Conservation (phyloP, 2,113 vertebrate species). For the Rhinopithecus roxellana region DNA sequence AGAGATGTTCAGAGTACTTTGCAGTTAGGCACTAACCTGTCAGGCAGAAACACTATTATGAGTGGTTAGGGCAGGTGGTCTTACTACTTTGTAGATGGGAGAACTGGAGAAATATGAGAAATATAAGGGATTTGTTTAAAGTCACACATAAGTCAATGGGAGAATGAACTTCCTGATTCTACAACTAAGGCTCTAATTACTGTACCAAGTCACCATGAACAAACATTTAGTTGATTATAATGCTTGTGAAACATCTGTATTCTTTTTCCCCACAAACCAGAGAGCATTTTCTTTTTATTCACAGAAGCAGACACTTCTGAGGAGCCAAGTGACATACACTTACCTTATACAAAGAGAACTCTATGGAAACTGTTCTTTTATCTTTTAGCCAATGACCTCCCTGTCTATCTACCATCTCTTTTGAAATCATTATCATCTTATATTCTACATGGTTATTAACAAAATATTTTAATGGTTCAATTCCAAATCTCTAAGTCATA, state of each 20-base stretch:
- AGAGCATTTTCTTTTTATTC: conserved; percentile 49
- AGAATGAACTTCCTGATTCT: background rate
- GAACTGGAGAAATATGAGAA: background rate
- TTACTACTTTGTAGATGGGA: background rate
- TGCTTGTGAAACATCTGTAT: background rate
- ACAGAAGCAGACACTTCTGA: conserved; percentile 2
- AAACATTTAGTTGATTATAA: background rate
- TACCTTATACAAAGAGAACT: conserved; percentile 36
- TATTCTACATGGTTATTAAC: background rate
- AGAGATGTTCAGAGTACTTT: background rate
- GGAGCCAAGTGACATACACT: background rate
- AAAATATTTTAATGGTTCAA: background rate
- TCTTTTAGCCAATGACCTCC: conserved; percentile 9
- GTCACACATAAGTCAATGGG: background rate
- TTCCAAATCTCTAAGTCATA: background rate
- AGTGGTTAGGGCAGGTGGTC: background rate
- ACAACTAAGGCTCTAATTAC: conserved; percentile 22
- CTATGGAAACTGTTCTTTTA: conserved; percentile 1
- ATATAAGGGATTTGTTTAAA: conserved; percentile 18
- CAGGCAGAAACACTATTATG: background rate
- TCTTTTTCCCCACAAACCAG: background rate
- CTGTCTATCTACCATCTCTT: background rate
- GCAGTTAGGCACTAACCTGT: conserved; percentile 10
- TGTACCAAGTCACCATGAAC: background rate
- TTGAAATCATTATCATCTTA: conserved; percentile 35